Conservation (phyloP, 1,140 invertebrate genomes). For the Meloidogyne floridensis region DNA sequence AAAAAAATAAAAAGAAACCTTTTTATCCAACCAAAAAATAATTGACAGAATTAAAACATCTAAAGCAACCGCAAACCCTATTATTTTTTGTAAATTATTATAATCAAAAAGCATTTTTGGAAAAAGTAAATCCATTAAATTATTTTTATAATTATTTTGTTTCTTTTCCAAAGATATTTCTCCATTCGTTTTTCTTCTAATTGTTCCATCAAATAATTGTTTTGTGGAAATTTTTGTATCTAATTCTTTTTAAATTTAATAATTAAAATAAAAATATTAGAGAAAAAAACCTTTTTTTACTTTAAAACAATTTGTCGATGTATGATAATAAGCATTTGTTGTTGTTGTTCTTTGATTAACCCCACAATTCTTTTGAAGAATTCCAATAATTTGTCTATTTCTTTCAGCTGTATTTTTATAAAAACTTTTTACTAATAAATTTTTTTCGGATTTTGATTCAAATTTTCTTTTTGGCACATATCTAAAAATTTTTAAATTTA, state of each 20-base stretch:
- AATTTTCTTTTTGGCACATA: slow-evolving; percentile 1
- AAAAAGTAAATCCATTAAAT: slow-evolving; percentile 10
- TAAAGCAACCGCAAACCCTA: background rate
- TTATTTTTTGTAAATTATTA: background rate
- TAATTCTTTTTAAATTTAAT: background rate
- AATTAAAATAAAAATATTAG: background rate
- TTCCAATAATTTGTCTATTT: slow-evolving; percentile 7
- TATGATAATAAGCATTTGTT: background rate
- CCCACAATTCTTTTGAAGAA: slow-evolving; percentile 6
- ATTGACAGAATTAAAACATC: background rate
- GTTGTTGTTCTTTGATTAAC: background rate
- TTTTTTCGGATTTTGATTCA: background rate
- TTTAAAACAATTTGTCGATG: slow-evolving; percentile 1
- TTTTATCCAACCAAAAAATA: background rate
- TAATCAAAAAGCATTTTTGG: background rate
- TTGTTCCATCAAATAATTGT: background rate
- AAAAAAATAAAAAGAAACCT: background rate
- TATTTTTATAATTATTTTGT: background rate
- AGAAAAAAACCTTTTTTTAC: background rate
- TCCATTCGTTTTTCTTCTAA: background rate
- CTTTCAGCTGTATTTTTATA: background rate
- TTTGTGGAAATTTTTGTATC: background rate
- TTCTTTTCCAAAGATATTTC: background rate
- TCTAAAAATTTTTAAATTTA: background rate
- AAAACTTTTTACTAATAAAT: background rate